phyloP scores from a whole-genome alignment of 2,888 invertebrate genomes.

The Lithophane leautieri region DNA sequence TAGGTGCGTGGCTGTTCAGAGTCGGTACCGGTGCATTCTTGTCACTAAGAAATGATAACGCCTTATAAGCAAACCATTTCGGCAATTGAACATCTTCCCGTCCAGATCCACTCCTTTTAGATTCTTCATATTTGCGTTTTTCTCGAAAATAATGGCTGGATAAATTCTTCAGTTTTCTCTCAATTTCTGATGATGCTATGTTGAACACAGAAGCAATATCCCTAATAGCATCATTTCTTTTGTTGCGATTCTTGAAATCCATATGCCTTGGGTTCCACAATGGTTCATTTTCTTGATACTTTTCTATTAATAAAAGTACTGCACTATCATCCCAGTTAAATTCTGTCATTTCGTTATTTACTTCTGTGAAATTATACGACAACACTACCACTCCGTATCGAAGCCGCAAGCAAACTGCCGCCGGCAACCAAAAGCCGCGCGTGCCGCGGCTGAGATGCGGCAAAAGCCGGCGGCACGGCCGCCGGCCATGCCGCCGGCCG shows the following conservation, averaged over 20 bases:
- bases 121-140: slow-evolving; percentile 63
- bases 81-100: slow-evolving; percentile 56
- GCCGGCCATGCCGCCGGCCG: slow-evolving; percentile 7
- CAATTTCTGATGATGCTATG: slow-evolving; percentile 62
- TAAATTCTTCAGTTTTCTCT: slow-evolving; percentile 58
- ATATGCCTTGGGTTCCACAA: slow-evolving; percentile 62
- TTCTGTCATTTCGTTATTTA: slow-evolving; percentile 59
- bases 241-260: slow-evolving; percentile 63
- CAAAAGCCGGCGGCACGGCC: slow-evolving; percentile 5
- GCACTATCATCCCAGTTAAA: slow-evolving; percentile 64
- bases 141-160: slow-evolving; percentile 56
- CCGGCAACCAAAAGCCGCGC: slow-evolving; percentile 54
- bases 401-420: slow-evolving; percentile 59
- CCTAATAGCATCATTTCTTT: slow-evolving; percentile 62
- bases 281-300: slow-evolving; percentile 64
- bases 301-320: slow-evolving; percentile 66
- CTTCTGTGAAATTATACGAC: slow-evolving; percentile 23
- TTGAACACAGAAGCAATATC: slow-evolving; percentile 63
- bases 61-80: slow-evolving; percentile 62
- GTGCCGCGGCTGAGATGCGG: slow-evolving; percentile 46
- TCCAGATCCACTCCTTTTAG: slow-evolving; percentile 56
- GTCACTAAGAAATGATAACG: slow-evolving; percentile 56
- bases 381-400: slow-evolving; percentile 59
- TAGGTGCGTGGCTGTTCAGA: slow-evolving; percentile 52
- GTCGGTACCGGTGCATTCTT: slow-evolving; percentile 50